Evolutionary conservation across 1,140 invertebrate species (phyloP).

Genomic region (Drosophila santomea): DNA sequence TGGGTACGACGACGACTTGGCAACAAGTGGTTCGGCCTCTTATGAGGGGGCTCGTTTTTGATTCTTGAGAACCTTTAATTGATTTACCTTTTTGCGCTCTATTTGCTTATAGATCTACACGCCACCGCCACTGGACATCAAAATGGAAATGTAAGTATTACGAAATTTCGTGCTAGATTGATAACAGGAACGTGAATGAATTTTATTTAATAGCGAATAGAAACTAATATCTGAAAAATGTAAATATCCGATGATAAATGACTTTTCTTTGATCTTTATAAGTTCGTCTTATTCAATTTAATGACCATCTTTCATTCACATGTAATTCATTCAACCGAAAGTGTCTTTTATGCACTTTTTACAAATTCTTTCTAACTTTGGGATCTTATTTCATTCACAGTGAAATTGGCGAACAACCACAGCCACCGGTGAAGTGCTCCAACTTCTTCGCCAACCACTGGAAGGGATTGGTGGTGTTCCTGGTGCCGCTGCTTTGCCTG

Average conservation of each 20-base stretch:
- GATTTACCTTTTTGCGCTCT: slow-evolving; percentile 33
- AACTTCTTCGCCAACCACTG: slow-evolving; percentile 86
- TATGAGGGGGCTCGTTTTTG: slow-evolving; percentile 44
- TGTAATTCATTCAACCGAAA: not conserved
- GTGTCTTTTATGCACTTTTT: not conserved
- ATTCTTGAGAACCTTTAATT: slow-evolving; percentile 27
- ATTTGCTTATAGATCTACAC: slow-evolving; percentile 61
- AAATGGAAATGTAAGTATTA: slow-evolving; percentile 75
- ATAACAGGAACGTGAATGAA: not conserved
- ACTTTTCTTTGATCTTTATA: not conserved
- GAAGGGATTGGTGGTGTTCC: slow-evolving; percentile 87
- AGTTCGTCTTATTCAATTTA: not conserved
- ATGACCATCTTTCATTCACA: not conserved
- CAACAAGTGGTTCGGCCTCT: slow-evolving; percentile 41
- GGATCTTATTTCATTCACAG: slow-evolving; percentile 20
- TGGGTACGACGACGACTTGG: slow-evolving; percentile 28
- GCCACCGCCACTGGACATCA: slow-evolving; percentile 54
- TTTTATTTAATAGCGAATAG: slow-evolving; percentile 1
- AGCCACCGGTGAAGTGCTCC: slow-evolving; percentile 38
- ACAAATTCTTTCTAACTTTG: not conserved
- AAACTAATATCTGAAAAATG: not conserved
- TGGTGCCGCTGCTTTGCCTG: slow-evolving; percentile 87
- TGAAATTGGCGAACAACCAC: slow-evolving; percentile 60
- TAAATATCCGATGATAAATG: not conserved
- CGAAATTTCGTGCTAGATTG: not conserved